Conservation (phyloP, 2,797 vertebrate genomes). For the Argentina silus region DNA sequence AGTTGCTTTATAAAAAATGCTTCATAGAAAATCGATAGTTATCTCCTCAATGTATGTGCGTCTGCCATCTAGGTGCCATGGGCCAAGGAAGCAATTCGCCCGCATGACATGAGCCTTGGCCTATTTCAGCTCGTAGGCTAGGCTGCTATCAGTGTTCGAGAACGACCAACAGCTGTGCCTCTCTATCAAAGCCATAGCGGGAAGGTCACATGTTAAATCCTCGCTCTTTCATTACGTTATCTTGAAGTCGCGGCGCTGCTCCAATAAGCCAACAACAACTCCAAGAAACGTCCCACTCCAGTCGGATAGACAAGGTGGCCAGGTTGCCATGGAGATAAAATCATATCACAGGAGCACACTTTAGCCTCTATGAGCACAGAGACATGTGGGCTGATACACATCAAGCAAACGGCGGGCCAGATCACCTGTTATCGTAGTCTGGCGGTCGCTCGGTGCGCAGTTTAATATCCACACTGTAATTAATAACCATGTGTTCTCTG, state of each 20-base stretch:
- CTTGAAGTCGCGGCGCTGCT: slow-evolving; percentile 62
- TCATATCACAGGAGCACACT: slow-evolving; percentile 29
- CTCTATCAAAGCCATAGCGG: slow-evolving; percentile 67
- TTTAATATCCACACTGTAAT: slow-evolving; percentile 49
- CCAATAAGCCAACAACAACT: slow-evolving; percentile 60
- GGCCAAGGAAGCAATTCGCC: no score
- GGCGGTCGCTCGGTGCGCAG: slow-evolving; percentile 36
- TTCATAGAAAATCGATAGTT: no score
- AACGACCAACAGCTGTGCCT: slow-evolving; percentile 73
- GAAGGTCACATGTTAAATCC: slow-evolving; percentile 76
- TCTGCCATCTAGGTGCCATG: no score
- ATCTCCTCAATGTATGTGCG: no score
- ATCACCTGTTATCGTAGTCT: slow-evolving; percentile 51
- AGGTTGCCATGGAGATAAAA: slow-evolving; percentile 70
- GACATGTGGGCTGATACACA: not conserved
- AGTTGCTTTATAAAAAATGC: no score
- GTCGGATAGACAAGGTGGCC: slow-evolving; percentile 55
- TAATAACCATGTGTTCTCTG: slow-evolving; percentile 42
- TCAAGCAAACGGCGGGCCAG: not conserved
- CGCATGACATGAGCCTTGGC: not conserved
- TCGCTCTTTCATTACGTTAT: slow-evolving; percentile 66
- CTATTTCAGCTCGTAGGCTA: slow-evolving; percentile 27
- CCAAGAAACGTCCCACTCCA: slow-evolving; percentile 56
- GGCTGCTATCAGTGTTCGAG: slow-evolving; percentile 17
- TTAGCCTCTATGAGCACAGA: not conserved